phyloP scores from a whole-genome alignment of 2,113 vertebrate genomes.

The Dipodomys merriami region DNA sequence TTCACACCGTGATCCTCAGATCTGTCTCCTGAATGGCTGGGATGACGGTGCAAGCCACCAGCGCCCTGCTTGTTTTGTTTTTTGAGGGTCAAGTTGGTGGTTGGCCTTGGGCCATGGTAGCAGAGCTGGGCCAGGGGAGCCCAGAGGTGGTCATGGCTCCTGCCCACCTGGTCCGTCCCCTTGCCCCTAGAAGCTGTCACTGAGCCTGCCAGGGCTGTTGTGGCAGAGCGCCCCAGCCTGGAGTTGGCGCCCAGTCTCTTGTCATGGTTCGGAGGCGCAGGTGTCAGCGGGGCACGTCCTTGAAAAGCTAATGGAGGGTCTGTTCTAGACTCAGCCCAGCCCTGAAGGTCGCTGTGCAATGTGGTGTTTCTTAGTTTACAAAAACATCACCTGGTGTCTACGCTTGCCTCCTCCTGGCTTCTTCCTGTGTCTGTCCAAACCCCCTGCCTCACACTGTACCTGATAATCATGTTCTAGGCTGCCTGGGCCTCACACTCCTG shows the following conservation, averaged over 20 bases:
- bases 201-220: rapidly evolving
- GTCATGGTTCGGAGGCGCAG: background rate
- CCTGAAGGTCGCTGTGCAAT: background rate
- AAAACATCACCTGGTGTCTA: rapidly evolving
- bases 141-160: background rate
- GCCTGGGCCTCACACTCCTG: background rate
- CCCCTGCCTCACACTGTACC: background rate
- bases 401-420: too few relatives aligned
- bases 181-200: background rate
- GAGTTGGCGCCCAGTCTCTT: background rate
- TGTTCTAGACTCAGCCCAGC: too few relatives aligned
- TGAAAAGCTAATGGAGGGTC: background rate
- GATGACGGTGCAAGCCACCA: too few relatives aligned
- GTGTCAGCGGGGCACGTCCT: rapidly evolving
- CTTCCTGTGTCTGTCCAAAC: background rate
- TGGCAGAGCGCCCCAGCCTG: background rate
- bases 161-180: too few relatives aligned
- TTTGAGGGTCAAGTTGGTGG: background rate
- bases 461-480: too few relatives aligned
- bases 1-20: too few relatives aligned
- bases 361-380: too few relatives aligned
- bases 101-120: too few relatives aligned
- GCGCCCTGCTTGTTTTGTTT: too few relatives aligned
- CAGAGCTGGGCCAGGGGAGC: background rate
- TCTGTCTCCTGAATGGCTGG: too few relatives aligned